Evolutionary conservation across 2,888 invertebrate species (phyloP).

Genomic region (Xanthia togata): DNA sequence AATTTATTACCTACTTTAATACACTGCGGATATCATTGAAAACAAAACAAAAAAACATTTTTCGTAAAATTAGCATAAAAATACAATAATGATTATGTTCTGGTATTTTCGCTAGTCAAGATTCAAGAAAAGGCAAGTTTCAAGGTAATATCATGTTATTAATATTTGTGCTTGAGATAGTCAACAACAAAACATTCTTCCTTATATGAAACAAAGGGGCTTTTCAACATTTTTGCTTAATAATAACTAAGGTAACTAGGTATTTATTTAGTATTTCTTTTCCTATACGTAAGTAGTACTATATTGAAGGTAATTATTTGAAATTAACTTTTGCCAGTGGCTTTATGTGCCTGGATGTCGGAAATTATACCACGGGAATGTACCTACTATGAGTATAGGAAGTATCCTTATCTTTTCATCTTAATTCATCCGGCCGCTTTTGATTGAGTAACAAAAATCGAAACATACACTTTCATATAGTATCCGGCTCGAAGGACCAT

Average conservation of each 20-base stretch:
- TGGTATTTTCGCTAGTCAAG: constrained; percentile 12
- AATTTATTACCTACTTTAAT: background rate
- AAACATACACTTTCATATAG: no score
- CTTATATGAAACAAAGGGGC: constrained; percentile 6
- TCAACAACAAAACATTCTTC: background rate
- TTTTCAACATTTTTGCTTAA: background rate
- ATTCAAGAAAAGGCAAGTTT: background rate
- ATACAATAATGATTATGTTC: background rate
- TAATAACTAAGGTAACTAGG: background rate
- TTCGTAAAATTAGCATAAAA: background rate
- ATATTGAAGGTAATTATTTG: background rate
- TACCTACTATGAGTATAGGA: no score
- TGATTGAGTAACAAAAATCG: no score
- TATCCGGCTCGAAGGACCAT: no score
- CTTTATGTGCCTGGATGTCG: background rate
- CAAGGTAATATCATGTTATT: constrained; percentile 20
- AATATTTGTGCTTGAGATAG: background rate
- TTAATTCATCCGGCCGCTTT: no score
- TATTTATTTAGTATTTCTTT: background rate
- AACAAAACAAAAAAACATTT: background rate
- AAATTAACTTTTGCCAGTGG: background rate
- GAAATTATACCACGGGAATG: background rate
- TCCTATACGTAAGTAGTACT: background rate
- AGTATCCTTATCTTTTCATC: no score
- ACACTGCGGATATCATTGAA: background rate